phyloP scores from a whole-genome alignment of 2,113 vertebrate species.

The Perca schrenkii region DNA sequence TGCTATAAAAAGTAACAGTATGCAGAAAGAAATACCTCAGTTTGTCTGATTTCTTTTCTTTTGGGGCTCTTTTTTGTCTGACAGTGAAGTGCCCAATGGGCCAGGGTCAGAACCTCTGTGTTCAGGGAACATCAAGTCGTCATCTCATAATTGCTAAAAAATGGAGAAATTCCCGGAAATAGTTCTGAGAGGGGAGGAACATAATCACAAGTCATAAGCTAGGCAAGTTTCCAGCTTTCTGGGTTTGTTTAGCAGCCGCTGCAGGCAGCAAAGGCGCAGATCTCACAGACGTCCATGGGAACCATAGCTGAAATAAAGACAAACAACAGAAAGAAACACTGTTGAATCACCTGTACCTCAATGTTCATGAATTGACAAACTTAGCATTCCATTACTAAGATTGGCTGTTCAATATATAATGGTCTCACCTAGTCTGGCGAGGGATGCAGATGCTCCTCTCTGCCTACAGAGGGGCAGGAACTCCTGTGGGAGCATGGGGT shows the following conservation, averaged over 20 bases:
- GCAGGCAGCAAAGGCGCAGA: constrained; percentile 90
- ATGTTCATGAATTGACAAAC: background rate
- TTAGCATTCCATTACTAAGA: background rate
- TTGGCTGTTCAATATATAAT: background rate
- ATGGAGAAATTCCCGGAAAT: background rate
- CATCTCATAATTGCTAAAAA: background rate
- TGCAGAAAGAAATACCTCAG: constrained; percentile 23
- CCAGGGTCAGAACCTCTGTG: background rate
- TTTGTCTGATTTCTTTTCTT: constrained; percentile 16
- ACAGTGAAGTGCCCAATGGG: background rate
- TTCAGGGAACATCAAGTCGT: constrained; percentile 6
- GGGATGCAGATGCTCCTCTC: constrained; percentile 67
- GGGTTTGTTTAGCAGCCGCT: constrained; percentile 84
- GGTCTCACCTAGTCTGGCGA: constrained; percentile 83
- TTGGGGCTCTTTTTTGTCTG: background rate
- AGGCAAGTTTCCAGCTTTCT: background rate
- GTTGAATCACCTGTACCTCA: background rate
- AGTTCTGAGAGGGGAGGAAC: constrained; percentile 19
- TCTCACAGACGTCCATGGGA: constrained; percentile 85
- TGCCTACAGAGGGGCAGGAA: constrained; percentile 82
- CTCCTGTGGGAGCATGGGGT: constrained; percentile 83
- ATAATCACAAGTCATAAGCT: constrained; percentile 46
- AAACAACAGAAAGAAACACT: constrained; percentile 2
- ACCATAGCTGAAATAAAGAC: constrained; percentile 60
- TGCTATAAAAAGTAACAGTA: constrained; percentile 79